Conservation (phyloP, 2,888 invertebrate genomes). For the Tipula vernalis region DNA sequence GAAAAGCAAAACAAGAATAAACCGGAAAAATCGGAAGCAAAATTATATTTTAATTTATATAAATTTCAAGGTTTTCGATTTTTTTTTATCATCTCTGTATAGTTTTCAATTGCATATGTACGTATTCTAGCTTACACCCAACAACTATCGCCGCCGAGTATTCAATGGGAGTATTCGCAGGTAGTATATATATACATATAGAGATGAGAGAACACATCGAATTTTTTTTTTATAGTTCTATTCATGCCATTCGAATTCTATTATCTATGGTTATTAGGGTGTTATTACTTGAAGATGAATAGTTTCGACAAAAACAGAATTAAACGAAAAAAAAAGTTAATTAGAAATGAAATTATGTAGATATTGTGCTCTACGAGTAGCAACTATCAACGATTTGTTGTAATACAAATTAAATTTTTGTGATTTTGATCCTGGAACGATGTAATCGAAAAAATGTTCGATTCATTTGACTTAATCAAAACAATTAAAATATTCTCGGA, state of each 20-base stretch:
- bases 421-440: neutral
- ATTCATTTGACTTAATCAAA: neutral
- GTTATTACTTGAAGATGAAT: neutral
- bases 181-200: neutral
- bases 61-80: conserved; percentile 4
- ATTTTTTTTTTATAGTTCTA: neutral
- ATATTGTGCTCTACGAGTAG: neutral
- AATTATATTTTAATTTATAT: conserved; percentile 8
- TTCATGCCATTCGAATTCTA: neutral
- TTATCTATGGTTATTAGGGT: neutral
- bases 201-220: neutral
- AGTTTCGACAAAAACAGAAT: neutral
- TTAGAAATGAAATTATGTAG: neutral
- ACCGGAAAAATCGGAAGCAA: conserved; percentile 9
- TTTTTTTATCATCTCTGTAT: neutral
- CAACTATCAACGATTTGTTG: neutral
- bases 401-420: neutral
- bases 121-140: neutral
- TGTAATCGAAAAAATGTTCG: neutral
- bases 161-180: neutral
- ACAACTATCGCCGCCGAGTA: neutral
- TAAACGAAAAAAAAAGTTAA: neutral
- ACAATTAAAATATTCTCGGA: neutral
- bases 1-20: neutral
- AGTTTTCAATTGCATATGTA: neutral